Evolutionary conservation across 2,888 invertebrate species (phyloP), one percentile per base, ranked within the genome.

Genomic region (Tridacna gigas): DNA sequence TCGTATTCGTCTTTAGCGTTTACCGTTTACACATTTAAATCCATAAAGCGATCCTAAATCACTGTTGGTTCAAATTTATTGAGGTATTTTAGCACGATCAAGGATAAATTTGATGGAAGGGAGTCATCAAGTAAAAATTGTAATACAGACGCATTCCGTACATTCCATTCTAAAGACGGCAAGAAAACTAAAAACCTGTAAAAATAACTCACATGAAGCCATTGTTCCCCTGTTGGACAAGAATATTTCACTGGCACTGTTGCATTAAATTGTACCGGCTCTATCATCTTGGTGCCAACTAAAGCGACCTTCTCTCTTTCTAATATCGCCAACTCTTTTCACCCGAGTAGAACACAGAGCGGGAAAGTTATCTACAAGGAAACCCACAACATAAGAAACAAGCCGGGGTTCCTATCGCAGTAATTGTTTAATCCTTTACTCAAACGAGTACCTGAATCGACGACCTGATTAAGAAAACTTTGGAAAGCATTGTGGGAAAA

Each of bases 241-340:
- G 37, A 26, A 66, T 18, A 45, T 45, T 20, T 15, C 7, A 20
- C 20, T 20, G 37, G 37, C 45, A 67, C 45, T 45, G 67, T 67
- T 67, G 67, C 67, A 67, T 67, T 45, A 67, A 67, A 67, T 67
- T 67, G 67, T 67, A 67, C 37, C 37, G 67, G n/a, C 45, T 37
- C 37, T 67, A 37, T 67, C 28, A n/a, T 45, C 7, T 37, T 22
- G 47, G 45, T 26, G 47, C 47, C 25, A 71, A 25, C 47, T 18
- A 2, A 15, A 71, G 71, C 26, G 51, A 71, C n/a, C 22, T 3
- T 25, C 22, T 71, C 26, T 25, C 71, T 71, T 71, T 71, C 71
- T 71, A 51, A 22, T 7, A 25, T 11, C 45, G 71, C 71, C 71
- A 71, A 25, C 12, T 71, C 45, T 20, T n/a, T n/a, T 26, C 22